Evolutionary conservation across 2,797 vertebrate species (phyloP), one percentile per base, ranked within the genome.

Genomic region (Cyclura pinguis): DNA sequence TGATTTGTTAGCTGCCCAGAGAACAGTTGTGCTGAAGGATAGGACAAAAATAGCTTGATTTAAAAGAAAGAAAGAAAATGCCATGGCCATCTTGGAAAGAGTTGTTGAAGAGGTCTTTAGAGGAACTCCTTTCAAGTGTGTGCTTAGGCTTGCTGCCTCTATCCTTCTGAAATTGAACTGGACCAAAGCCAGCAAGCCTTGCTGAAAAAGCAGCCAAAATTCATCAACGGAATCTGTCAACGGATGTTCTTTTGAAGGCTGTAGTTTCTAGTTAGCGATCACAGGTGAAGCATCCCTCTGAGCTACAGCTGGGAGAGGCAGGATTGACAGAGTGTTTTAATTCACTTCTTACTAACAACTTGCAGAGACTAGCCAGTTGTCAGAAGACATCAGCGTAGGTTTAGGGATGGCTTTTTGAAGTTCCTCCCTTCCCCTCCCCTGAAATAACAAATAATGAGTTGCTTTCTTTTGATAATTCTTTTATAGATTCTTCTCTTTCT

Each of bases 371-470:
- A 91, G 88, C 50, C 91, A 90, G 67, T 29, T 96, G 84, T 95
- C 89, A 95, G 90, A 88, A 94, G 84, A 92, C 20, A 94, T 72
- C 91, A 80, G n/a, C 87, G 7, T 69, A 93, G 42, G 85, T 95
- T 96, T 91, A 91, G 73, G 52, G 29, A 80, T 59, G 76, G 18
- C 84, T 89, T 93, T 93, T 91, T 50, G 55, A 94, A 95, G 89
- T 87, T 77, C 42, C 32, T 20, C 47, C 12, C 10, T 32, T 69
- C 74, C 84, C 50, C 50, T 76, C 62, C 62, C 47, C 91, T 93
- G 88, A 95, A 95, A 93, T 92, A 96, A 91, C 62, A 91, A 94
- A 84, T 95, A 95, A 93, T 86, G 91, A 88, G 62, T 92, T 92
- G 73, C 38, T 22, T 14, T 92, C 88, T 94, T 88, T 95, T 93